Conservation (phyloP, 2,797 vertebrate species). For the Petrocephalus schoutedeni region DNA sequence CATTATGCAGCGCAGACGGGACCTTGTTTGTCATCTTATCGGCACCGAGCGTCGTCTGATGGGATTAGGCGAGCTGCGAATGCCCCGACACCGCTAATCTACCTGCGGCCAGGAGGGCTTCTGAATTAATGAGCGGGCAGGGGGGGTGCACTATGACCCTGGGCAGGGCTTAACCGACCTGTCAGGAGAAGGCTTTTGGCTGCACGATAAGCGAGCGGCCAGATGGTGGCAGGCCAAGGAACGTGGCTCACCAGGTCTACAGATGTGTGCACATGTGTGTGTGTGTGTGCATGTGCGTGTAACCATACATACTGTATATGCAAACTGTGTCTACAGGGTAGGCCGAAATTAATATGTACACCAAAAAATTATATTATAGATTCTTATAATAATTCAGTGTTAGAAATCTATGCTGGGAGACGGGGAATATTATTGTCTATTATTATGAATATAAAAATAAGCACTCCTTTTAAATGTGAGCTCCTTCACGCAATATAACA, state of each 20-base stretch:
- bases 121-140: slow-evolving; percentile 14
- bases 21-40: not conserved
- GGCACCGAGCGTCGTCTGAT: not conserved
- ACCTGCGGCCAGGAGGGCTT: not conserved
- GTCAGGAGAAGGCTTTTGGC: not conserved
- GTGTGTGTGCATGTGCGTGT: not conserved
- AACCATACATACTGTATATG: not conserved
- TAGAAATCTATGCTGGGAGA: not conserved
- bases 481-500: not conserved
- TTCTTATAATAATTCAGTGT: not conserved
- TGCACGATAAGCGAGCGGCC: not conserved
- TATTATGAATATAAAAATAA: not conserved
- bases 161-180: not conserved
- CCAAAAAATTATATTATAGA: not conserved
- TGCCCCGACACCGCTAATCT: not conserved
- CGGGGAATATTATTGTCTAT: not conserved
- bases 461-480: not conserved
- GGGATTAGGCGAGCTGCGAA: not conserved
- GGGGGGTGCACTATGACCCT: not conserved
- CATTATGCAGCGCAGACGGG: not conserved
- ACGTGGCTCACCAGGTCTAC: not conserved
- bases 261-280: not conserved
- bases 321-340: not conserved
- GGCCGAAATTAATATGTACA: not conserved
- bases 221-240: not conserved